A percentile compares a stretch with the other conserved stretches of the same genome.
Conservation (phyloP, 2,888 invertebrate genomes). For the Stratiomys singularior region DNA sequence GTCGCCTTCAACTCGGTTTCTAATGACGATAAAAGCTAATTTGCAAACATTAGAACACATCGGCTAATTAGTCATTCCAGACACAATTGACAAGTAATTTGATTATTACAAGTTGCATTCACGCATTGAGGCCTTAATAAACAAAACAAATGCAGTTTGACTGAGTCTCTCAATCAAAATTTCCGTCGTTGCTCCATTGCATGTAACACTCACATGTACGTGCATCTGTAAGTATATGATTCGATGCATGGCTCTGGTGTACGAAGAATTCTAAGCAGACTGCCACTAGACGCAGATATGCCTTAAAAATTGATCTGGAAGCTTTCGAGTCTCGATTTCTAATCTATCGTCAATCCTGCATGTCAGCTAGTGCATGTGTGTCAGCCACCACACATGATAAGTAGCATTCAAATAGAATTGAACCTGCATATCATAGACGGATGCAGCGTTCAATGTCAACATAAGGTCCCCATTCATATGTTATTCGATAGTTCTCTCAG, state of each 20-base stretch:
- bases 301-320: not conserved
- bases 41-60: too few relatives aligned
- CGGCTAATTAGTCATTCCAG: not conserved
- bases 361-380: too few relatives aligned
- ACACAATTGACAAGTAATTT: not conserved
- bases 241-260: too few relatives aligned
- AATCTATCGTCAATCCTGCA: too few relatives aligned
- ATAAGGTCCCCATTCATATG: conserved; percentile 7
- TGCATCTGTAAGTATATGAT: too few relatives aligned
- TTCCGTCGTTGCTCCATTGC: not conserved
- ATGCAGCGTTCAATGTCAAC: conserved; percentile 7
- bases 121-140: not conserved
- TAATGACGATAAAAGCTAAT: too few relatives aligned
- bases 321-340: too few relatives aligned
- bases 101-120: not conserved
- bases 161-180: not conserved
- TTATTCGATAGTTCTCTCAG: conserved; percentile 9
- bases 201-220: not conserved
- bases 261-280: not conserved
- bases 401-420: not conserved
- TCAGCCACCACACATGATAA: not conserved
- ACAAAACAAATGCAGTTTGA: not conserved
- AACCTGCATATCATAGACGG: not conserved
- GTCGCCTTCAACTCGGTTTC: too few relatives aligned
- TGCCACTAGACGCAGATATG: not conserved